A percentile compares a stretch with the other conserved stretches of the same genome.
phyloP scores from a whole-genome alignment of 2,797 vertebrate genomes.

The Mus spretus region DNA sequence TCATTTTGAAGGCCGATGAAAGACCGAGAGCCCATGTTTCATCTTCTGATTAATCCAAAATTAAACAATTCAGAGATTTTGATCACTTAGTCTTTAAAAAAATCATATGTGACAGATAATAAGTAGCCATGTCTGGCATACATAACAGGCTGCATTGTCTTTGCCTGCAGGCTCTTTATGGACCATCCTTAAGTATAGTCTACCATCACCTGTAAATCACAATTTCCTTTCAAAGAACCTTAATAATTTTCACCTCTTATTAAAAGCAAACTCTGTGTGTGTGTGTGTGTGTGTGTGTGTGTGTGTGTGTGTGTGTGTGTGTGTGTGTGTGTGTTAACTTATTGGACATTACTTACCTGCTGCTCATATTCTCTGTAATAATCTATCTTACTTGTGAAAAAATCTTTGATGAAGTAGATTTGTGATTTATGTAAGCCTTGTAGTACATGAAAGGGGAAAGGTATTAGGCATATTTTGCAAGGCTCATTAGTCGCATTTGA shows the following conservation, averaged over 20 bases:
- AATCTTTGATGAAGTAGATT: conserved; percentile 63
- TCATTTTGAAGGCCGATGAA: conserved; percentile 81
- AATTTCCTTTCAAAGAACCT: conserved; percentile 76
- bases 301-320: no score
- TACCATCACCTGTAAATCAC: conserved; percentile 73
- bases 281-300: background rate
- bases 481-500: conserved; percentile 74
- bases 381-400: conserved; percentile 61
- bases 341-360: conserved; percentile 56
- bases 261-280: conserved; percentile 60
- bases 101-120: conserved; percentile 73
- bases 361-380: conserved; percentile 67
- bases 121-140: conserved; percentile 69
- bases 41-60: conserved; percentile 84
- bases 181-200: conserved; percentile 34
- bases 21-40: conserved; percentile 58
- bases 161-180: conserved; percentile 49
- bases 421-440: conserved; percentile 75
- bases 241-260: conserved; percentile 67
- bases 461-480: conserved; percentile 62
- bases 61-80: conserved; percentile 83
- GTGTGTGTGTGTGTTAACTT: background rate
- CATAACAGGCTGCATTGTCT: conserved; percentile 46
- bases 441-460: conserved; percentile 68
- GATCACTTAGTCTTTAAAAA: conserved; percentile 62